Percentiles rank a stretch among this genome's conserved stretches.
These are phyloP conservation scores for Darevskia nairensis DNA, from an alignment of 2,797 vertebrate species.

Conservation along the genomic window DNA sequence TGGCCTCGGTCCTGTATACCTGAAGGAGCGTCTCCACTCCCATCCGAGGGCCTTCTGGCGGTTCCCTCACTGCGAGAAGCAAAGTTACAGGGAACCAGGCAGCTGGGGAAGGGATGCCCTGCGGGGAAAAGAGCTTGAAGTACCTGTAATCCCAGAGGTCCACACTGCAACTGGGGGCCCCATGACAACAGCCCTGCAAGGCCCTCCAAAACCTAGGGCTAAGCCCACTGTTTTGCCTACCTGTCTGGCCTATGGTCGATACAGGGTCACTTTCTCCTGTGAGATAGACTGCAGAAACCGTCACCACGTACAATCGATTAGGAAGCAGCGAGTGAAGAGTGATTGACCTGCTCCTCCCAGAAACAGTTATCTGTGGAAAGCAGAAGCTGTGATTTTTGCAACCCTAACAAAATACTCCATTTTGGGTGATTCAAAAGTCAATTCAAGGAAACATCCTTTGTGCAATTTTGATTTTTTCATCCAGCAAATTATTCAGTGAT, in stretches of 20 bases:
- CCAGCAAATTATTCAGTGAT: neutral
- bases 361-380: slow-evolving; percentile 80
- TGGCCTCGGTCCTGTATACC: accelerated
- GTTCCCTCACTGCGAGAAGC: too few relatives aligned
- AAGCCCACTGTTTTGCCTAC: slow-evolving; percentile 68
- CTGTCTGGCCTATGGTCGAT: slow-evolving; percentile 83
- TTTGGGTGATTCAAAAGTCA: neutral
- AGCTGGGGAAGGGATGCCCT: neutral
- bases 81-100: too few relatives aligned
- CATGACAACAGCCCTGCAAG: neutral
- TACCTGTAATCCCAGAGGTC: neutral
- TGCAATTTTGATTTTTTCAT: neutral
- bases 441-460: accelerated
- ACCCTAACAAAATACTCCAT: accelerated
- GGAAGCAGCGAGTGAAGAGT: slow-evolving; percentile 84
- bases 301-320: slow-evolving; percentile 87
- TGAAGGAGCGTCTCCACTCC: too few relatives aligned
- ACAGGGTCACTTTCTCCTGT: slow-evolving; percentile 84
- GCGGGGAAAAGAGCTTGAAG: accelerated
- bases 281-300: slow-evolving; percentile 86
- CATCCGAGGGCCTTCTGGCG: too few relatives aligned
- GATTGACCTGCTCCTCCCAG: slow-evolving; percentile 79
- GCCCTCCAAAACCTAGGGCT: too few relatives aligned
- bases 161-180: neutral
- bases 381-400: accelerated